These are phyloP conservation scores for Aurelia sp. DNA, from an alignment of 30 jellyfish, hydroid and myxozoan genomes.

Conservation along the genomic window DNA sequence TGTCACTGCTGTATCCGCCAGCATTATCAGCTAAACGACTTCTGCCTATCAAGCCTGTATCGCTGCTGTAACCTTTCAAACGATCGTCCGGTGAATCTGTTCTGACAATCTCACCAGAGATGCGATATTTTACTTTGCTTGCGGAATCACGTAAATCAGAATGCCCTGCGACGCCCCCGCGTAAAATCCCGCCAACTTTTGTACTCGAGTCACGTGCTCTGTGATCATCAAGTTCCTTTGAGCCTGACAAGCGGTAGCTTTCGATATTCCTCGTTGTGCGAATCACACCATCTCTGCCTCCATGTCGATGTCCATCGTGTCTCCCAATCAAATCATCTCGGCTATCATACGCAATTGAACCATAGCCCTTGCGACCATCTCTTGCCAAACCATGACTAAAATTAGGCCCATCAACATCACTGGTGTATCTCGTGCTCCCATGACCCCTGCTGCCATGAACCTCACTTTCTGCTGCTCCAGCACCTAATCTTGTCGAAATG, in stretches of 20 bases:
- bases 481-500: background rate
- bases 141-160: background rate
- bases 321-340: constrained; percentile 41
- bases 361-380: constrained; percentile 15
- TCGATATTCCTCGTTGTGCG: constrained; percentile 3
- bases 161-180: background rate
- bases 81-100: constrained; percentile 74
- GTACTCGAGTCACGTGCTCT: constrained; percentile 43
- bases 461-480: constrained; percentile 30
- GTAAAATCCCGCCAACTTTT: constrained; percentile 10
- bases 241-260: constrained; percentile 34
- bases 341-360: constrained; percentile 35
- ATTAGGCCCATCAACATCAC: constrained; percentile 27
- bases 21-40: constrained; percentile 15
- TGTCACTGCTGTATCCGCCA: constrained; percentile 42
- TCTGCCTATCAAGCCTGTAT: constrained; percentile 25
- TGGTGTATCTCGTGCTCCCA: background rate
- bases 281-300: constrained; percentile 29
- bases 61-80: constrained; percentile 43
- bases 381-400: background rate
- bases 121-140: constrained; percentile 63
- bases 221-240: constrained; percentile 16
- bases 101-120: constrained; percentile 86
- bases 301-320: constrained; percentile 5
- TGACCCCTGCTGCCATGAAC: constrained; percentile 22